Percentiles rank a stretch among this genome's conserved stretches.
Evolutionary conservation across 2,888 invertebrate genomes (phyloP).

Genomic region (Sylvicola cinctus): DNA sequence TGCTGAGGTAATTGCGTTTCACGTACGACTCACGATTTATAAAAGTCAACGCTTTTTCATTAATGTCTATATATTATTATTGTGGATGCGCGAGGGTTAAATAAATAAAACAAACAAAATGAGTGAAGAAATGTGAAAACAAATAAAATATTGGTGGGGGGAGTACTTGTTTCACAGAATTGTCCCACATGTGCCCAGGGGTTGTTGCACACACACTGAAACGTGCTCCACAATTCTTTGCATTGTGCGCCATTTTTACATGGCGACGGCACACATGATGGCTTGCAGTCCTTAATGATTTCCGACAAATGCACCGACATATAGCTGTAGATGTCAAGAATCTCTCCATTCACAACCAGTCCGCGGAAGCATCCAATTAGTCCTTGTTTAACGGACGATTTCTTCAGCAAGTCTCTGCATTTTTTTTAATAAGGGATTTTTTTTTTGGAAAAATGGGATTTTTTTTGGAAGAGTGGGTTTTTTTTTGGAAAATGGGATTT

Average conservation of each 20-base stretch:
- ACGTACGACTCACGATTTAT: constrained; percentile 59
- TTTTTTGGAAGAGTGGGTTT: constrained; percentile 4
- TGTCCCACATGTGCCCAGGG: constrained; percentile 81
- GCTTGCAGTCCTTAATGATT: constrained; percentile 83
- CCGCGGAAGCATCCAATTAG: constrained; percentile 88
- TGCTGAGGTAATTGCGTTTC: constrained; percentile 54
- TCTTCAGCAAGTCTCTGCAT: constrained; percentile 56
- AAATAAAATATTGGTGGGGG: constrained; percentile 3
- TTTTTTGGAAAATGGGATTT: no score
- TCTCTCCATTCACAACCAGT: constrained; percentile 76
- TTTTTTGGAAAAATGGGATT: neutral
- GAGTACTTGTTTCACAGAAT: constrained; percentile 71
- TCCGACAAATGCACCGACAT: constrained; percentile 82
- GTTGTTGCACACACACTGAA: constrained; percentile 81
- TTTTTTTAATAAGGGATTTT: constrained; percentile 14
- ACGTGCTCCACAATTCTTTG: constrained; percentile 81
- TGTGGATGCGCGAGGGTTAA: no score
- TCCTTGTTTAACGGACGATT: constrained; percentile 68
- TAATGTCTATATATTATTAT: no score
- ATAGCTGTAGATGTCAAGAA: constrained; percentile 77
- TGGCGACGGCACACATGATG: constrained; percentile 84
- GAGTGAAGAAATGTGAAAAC: constrained; percentile 4
- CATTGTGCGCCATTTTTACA: constrained; percentile 81
- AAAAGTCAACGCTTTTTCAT: constrained; percentile 73
- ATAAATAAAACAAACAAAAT: constrained; percentile 11